Evolutionary conservation across 2,797 vertebrate genomes (phyloP).

Genomic region (Gymnothorax javanicus): DNA sequence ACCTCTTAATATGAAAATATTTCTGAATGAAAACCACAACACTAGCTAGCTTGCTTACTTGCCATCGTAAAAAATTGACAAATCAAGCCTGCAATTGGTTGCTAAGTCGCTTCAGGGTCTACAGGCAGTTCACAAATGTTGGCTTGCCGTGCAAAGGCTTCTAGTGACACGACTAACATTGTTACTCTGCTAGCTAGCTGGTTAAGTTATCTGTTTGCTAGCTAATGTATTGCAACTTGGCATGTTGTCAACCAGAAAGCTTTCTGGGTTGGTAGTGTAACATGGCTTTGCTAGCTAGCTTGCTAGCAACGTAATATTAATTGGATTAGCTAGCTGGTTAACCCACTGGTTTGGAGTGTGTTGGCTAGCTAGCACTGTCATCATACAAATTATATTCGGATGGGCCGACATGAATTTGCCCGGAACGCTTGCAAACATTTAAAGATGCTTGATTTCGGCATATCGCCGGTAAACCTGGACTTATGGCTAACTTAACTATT

Average conservation of each 20-base stretch:
- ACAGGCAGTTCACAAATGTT: slow-evolving; percentile 12
- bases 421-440: background rate
- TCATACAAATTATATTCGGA: background rate
- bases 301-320: background rate
- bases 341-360: background rate
- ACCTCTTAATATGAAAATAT: too few species aligned
- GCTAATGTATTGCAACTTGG: background rate
- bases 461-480: background rate
- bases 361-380: background rate
- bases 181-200: too few species aligned
- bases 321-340: background rate
- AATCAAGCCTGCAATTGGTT: background rate
- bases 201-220: background rate
- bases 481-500: background rate
- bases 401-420: background rate
- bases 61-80: background rate
- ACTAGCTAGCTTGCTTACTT: background rate
- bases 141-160: slow-evolving; percentile 32
- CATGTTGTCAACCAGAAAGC: background rate
- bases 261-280: background rate
- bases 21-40: too few species aligned
- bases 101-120: background rate
- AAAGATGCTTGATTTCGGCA: background rate
- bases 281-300: background rate
- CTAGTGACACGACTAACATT: background rate